Evolutionary conservation across 2,888 invertebrate species (phyloP).

Genomic region (Lepidochitona cinerea): DNA sequence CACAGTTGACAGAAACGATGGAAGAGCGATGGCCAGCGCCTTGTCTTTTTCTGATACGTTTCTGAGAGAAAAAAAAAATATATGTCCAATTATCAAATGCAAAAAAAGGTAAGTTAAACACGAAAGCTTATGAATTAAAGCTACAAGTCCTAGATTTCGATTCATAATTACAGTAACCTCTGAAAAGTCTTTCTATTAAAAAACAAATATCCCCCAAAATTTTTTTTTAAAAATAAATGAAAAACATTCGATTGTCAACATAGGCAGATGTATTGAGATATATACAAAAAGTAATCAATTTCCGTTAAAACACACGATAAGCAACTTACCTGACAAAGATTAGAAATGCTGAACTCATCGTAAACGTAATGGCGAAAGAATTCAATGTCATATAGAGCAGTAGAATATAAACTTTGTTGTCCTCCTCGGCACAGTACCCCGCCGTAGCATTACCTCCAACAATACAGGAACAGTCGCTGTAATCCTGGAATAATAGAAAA

Average conservation of each 20-base stretch:
- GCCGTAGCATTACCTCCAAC: neutral
- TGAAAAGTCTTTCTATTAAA: no score
- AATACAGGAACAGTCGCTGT: neutral
- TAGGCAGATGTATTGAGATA: no score
- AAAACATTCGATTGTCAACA: no score
- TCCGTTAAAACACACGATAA: no score
- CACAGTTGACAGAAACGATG: conserved; percentile 40
- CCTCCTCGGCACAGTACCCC: neutral
- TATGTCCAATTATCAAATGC: no score
- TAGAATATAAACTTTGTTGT: neutral
- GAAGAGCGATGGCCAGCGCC: conserved; percentile 51
- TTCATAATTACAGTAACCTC: no score
- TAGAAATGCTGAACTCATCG: neutral
- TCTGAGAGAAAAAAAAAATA: neutral
- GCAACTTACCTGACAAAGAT: neutral
- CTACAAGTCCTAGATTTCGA: no score
- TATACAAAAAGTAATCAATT: no score
- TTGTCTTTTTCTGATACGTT: conserved; percentile 47
- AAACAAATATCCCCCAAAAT: no score
- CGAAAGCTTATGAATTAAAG: no score
- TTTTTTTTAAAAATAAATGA: no score
- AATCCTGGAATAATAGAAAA: neutral
- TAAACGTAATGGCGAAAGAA: neutral
- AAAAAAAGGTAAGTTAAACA: no score
- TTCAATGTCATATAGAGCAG: neutral